phyloP scores from a whole-genome alignment of 2,888 invertebrate genomes.

The Orthosia cruda region DNA sequence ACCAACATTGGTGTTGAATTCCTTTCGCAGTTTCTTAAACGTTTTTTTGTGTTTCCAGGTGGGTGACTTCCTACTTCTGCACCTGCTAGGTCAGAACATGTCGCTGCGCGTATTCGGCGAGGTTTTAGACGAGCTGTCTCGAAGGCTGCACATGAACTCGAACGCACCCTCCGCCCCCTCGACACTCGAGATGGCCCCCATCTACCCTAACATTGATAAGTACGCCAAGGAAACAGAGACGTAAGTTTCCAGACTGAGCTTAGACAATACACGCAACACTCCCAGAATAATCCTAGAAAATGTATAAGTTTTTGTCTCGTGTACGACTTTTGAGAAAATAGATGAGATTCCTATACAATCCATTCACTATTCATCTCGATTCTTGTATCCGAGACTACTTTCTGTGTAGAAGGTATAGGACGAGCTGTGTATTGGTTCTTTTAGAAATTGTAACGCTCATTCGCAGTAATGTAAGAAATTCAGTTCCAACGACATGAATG shows the following conservation, averaged over 20 bases:
- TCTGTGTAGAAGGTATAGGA: conserved; percentile 35
- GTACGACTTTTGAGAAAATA: conserved; percentile 56
- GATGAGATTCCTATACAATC: conserved; percentile 65
- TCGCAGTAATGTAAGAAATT: conserved; percentile 68
- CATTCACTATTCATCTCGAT: conserved; percentile 45
- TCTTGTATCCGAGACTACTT: conserved; percentile 62
- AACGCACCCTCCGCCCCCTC: conserved; percentile 97
- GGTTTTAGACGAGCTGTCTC: conserved; percentile 95
- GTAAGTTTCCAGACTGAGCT: conserved; percentile 86
- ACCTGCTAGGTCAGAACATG: conserved; percentile 97
- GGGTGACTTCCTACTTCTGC: conserved; percentile 96
- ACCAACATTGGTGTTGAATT: not conserved
- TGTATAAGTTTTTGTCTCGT: conserved; percentile 52
- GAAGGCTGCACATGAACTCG: conserved; percentile 93
- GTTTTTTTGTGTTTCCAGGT: conserved; percentile 91
- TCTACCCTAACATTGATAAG: conserved; percentile 95
- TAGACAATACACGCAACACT: conserved; percentile 64
- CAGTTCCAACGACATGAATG: conserved; percentile 69
- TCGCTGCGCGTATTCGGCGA: conserved; percentile 96
- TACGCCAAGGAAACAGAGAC: conserved; percentile 96
- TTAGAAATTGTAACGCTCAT: conserved; percentile 65
- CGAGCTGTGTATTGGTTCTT: conserved; percentile 62
- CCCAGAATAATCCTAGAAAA: conserved; percentile 40
- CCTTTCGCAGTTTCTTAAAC: not conserved
- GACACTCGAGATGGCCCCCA: conserved; percentile 96